Conservation (phyloP, 2,888 invertebrate species). For the Netelia fuscicornis region DNA sequence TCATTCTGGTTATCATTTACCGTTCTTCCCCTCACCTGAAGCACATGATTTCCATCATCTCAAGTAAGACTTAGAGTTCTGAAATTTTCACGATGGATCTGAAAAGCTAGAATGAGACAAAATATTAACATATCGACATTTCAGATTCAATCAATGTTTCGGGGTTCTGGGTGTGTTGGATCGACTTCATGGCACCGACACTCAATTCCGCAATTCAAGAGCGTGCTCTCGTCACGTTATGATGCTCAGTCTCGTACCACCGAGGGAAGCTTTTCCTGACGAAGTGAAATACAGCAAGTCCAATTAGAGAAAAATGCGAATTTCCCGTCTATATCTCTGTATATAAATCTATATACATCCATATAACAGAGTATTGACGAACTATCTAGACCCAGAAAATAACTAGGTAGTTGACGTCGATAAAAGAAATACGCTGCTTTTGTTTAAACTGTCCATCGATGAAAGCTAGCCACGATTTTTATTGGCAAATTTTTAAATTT, state of each 20-base stretch:
- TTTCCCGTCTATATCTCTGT: conserved; percentile 1
- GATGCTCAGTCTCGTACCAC: conserved; percentile 89
- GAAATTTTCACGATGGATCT: not conserved
- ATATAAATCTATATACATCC: not conserved
- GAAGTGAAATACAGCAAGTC: conserved; percentile 83
- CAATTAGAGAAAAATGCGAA: conserved; percentile 73
- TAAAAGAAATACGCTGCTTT: too few relatives aligned
- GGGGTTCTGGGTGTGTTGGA: conserved; percentile 94
- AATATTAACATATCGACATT: too few relatives aligned
- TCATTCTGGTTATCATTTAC: conserved; percentile 94
- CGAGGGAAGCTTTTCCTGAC: conserved; percentile 90
- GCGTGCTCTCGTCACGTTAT: conserved; percentile 90
- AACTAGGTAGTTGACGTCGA: too few relatives aligned
- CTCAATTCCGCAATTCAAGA: conserved; percentile 90
- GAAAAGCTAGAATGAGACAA: not conserved
- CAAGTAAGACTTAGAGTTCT: conserved; percentile 86
- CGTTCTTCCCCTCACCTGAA: conserved; percentile 94
- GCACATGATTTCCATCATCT: conserved; percentile 95
- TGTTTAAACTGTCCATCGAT: too few relatives aligned
- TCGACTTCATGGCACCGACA: conserved; percentile 93
- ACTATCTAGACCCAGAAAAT: too few relatives aligned
- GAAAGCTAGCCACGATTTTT: too few relatives aligned
- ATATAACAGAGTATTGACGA: not conserved
- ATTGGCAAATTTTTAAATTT: too few relatives aligned
- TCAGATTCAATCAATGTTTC: conserved; percentile 93